Evolutionary conservation across 2,888 invertebrate genomes (phyloP), one percentile per base, ranked within the genome.

Genomic region (Spatulosminthurus flaviceps): DNA sequence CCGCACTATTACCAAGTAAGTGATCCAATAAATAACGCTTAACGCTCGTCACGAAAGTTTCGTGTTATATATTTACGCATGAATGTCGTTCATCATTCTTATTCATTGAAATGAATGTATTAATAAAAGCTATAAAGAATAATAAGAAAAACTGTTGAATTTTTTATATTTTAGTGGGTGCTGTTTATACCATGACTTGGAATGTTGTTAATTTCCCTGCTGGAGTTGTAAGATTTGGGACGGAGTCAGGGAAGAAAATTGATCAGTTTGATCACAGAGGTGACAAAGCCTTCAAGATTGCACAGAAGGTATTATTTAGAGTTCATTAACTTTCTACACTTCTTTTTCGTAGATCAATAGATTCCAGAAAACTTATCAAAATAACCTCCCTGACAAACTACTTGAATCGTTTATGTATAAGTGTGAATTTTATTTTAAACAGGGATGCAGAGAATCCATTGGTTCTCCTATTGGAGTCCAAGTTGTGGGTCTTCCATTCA

Each of bases 381-480:
- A n/a, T n/a, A n/a, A n/a, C n/a, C n/a, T n/a, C n/a, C n/a, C n/a
- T n/a, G n/a, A n/a, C n/a, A n/a, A n/a, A n/a, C n/a, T n/a, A n/a
- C n/a, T n/a, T n/a, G 16, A 29, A 24, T 29, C 51, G 43, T 51
- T 51, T 19, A 51, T 51, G 16, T 51, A 51, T 70, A 70, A 34
- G 26, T 19, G 1, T 34, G n/a, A 72, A 7, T 72, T 24, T 1
- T 1, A 28, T 21, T 73, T 11, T 71, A 21, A n/a, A 34, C 61
- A 84, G 84, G 83, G 80, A 22, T 80, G 80, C 9, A 83, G 82
- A 60, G 83, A 83, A 24, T 82, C 83, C 0, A 79, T 84, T 21
- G 83, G 84, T 19, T 81, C 84, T 5, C 84, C 84, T 13, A 84
- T 84, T 26, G 82, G 82, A 43, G 82, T 84, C 34, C 84, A 84